Evolutionary conservation across 2,888 invertebrate genomes (phyloP), one percentile per base, ranked within the genome.

Genomic region (Adelphocoris suturalis): DNA sequence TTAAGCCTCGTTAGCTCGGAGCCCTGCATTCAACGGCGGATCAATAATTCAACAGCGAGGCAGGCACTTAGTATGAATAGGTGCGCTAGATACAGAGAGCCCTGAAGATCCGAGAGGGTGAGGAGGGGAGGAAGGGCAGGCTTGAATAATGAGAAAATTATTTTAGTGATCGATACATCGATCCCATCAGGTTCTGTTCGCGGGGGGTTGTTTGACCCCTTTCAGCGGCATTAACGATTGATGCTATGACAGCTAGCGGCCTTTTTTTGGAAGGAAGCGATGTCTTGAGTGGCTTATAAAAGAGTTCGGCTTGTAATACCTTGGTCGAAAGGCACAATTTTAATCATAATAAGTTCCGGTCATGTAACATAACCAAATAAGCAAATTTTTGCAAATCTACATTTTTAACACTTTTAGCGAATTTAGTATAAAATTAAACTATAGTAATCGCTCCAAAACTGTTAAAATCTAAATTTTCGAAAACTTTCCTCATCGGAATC

Each of bases 131-230:
- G 61, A 85, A 85, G 61, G 61, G 61, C 57, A 27, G 57, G 85
- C 55, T 85, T 85, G 85, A 85, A 57, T 85, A 85, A 85, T 85
- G 86, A 86, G 86, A 86, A 86, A 86, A 86, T 86, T 68, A 75
- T 86, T 86, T 75, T 75, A 52, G 68, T n/a, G 48, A 76, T 86
- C 86, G 76, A 86, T 86, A 68, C 76, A 61, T 85, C 46, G 85
- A 85, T 19, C 82, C 27, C 23, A 82, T 82, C 82, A 52, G 82
- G 82, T 52, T 82, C 52, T 48, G 27, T 52, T 52, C n/a, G 16
- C 37, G 1, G 37, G 14, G 86, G 68, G 86, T 86, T 47, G 86
- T 75, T 48, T 46, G 86, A 86, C 85, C 61, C 47, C 82, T 52
- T 48, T 82, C 82, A 52, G n/a, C 68, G 16, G 28, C 85, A 85